A percentile compares a stretch with the other conserved stretches of the same genome.
phyloP scores from a whole-genome alignment of 2,113 vertebrate species.

The Clarias gariepinus region DNA sequence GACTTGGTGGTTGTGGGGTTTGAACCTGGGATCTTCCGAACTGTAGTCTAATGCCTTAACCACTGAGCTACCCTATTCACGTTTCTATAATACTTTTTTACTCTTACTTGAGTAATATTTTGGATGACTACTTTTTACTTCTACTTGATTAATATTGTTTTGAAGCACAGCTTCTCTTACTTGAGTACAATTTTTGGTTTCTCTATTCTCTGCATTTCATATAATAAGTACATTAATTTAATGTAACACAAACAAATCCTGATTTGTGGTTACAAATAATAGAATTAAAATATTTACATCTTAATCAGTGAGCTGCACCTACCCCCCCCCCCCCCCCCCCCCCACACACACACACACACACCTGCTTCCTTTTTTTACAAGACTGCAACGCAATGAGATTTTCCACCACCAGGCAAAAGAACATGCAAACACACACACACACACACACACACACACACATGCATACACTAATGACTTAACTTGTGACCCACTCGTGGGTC shows the following conservation, averaged over 20 bases:
- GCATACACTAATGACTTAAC: background rate
- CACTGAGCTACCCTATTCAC: too few species aligned
- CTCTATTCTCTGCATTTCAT: too few species aligned
- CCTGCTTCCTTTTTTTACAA: background rate
- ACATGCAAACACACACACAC: background rate
- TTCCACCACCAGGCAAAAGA: slow-evolving; percentile 4
- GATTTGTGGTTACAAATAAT: background rate
- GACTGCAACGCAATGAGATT: slow-evolving; percentile 2
- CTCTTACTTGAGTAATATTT: too few species aligned
- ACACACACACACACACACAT: slow-evolving; percentile 11
- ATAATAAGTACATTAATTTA: background rate
- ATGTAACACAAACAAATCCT: background rate
- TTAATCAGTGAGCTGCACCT: background rate
- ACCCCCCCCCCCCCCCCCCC: too few species aligned
- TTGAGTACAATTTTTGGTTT: too few species aligned
- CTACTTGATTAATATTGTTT: too few species aligned
- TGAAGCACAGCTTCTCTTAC: too few species aligned
- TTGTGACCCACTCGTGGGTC: slow-evolving; percentile 9
- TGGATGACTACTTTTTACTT: too few species aligned
- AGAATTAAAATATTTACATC: background rate
- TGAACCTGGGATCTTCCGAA: too few species aligned
- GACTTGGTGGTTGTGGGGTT: too few species aligned
- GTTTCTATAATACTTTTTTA: too few species aligned
- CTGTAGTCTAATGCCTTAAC: too few species aligned
- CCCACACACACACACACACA: background rate